Conservation (phyloP, 2,888 invertebrate species). For the Laothoe populi region DNA sequence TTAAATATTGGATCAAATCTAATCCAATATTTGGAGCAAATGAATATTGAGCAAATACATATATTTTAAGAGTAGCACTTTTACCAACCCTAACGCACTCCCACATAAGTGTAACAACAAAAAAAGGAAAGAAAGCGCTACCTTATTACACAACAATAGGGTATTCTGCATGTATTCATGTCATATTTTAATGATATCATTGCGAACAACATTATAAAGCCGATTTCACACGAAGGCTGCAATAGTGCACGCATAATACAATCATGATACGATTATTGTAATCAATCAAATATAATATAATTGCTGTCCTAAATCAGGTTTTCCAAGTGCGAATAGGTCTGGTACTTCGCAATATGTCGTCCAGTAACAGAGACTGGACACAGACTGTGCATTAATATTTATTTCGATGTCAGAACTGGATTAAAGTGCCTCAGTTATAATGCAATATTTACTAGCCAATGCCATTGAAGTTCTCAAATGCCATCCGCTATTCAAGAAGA, state of each 20-base stretch:
- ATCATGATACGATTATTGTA: conserved; percentile 5
- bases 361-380: background rate
- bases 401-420: conserved; percentile 15
- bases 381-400: conserved; percentile 2
- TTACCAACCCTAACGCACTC: too few relatives aligned
- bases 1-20: too few relatives aligned
- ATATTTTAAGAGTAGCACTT: too few relatives aligned
- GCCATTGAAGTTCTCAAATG: conserved; percentile 21
- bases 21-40: too few relatives aligned
- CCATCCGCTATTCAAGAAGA: conserved; percentile 14
- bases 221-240: background rate
- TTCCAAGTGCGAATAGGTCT: background rate
- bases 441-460: conserved; percentile 13
- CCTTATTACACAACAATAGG: conserved; percentile 19
- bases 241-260: background rate
- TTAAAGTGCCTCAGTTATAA: background rate
- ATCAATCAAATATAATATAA: conserved; percentile 21
- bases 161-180: conserved; percentile 18
- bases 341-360: conserved; percentile 23
- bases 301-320: conserved; percentile 23
- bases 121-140: conserved; percentile 10
- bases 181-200: conserved; percentile 18
- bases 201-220: conserved; percentile 4
- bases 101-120: background rate
- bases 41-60: too few relatives aligned